Evolutionary conservation across 2,113 vertebrate genomes (phyloP), one percentile per base, ranked within the genome.

Genomic region (Tragelaphus strepsiceros): DNA sequence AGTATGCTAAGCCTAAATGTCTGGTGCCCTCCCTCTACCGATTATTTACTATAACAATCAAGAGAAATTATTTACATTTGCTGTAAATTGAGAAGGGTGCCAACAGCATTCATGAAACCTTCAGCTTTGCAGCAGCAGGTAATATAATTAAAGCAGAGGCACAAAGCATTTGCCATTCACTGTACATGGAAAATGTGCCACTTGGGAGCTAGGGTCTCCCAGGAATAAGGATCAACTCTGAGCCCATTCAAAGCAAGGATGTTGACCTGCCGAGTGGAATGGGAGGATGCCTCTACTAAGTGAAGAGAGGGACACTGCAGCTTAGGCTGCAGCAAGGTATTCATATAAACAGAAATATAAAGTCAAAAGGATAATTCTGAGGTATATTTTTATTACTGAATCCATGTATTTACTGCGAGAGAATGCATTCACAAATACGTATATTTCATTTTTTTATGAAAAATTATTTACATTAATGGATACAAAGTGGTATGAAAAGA

Each of bases 381-480:
- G 77, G 39, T 87, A 39, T 61, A 12, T 49, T 88, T 78, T 67
- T 88, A 67, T 88, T 64, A 94, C 22, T 43, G 58, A 96, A 91
- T 83, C n/a, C 80, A 64, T 58, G 30, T 87, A 22, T 82, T 89
- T 61, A 91, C 49, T 61, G n/a, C 7, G 19, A 91, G 24, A 88
- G 35, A 92, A 96, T 80, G 9, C 15, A 94, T 78, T 46, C 30
- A 93, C 22, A 95, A 93, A 91, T 43, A 58, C 10, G 49, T 51
- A 39, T 84, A 88, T 86, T 86, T 89, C 56, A 86, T 80, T 94
- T 74, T 91, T 56, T 84, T 43, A n/a, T 74, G 94, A 93, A 61
- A 95, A 91, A 78, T 26, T 67, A 82, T 51, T 53, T 9, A 78
- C 7, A 84, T 4, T 9, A 59, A 90, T 54, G 32, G 28, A 91